Conservation (phyloP, 1,140 invertebrate species). For the Temnothorax nylanderi region DNA sequence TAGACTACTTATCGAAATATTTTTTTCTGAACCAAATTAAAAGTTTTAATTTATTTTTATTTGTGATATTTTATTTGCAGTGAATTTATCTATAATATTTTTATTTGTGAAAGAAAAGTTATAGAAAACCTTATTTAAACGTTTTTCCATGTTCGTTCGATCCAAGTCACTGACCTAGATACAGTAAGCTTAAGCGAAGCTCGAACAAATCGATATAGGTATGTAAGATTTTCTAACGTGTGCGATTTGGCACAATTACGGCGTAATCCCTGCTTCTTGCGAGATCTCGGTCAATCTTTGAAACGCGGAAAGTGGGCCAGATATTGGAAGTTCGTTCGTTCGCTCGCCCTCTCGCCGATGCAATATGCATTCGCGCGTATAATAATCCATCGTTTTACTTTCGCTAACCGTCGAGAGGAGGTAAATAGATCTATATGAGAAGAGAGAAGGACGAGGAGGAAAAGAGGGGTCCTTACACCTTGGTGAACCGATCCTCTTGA, state of each 20-base stretch:
- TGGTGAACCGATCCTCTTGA: constrained; percentile 34
- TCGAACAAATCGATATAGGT: constrained; percentile 9
- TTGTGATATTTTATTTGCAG: background rate
- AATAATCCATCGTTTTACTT: constrained; percentile 43
- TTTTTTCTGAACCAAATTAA: background rate
- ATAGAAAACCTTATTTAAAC: background rate
- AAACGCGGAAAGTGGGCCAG: constrained; percentile 1
- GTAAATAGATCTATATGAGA: constrained; percentile 29
- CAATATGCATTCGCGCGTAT: constrained; percentile 46
- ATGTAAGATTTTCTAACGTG: constrained; percentile 55
- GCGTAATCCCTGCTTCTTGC: constrained; percentile 54
- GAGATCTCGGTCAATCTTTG: constrained; percentile 15
- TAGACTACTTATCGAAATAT: background rate
- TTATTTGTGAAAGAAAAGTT: background rate
- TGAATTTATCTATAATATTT: background rate
- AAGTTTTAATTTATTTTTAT: background rate
- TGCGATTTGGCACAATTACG: constrained; percentile 63
- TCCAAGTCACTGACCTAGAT: constrained; percentile 50
- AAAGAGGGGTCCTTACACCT: constrained; percentile 49
- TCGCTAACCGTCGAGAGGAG: constrained; percentile 18
- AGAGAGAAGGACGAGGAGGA: background rate
- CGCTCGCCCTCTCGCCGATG: background rate
- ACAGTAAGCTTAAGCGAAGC: constrained; percentile 9
- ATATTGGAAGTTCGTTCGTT: constrained; percentile 47
- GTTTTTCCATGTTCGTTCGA: background rate